phyloP scores from a whole-genome alignment of 2,888 invertebrate species.

The Resseliella maxima region DNA sequence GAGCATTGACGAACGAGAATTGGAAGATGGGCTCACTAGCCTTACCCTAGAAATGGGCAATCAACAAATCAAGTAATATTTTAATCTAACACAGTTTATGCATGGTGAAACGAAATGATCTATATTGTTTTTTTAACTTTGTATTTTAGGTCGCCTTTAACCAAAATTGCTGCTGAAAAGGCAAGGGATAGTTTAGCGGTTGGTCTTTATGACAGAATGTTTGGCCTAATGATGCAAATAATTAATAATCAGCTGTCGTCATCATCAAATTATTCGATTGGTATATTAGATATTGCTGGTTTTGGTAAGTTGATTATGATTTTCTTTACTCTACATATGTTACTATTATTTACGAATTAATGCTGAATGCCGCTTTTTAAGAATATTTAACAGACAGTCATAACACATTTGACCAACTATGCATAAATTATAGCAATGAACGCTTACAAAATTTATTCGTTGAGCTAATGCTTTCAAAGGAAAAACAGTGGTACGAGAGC shows the following conservation, averaged over 20 bases:
- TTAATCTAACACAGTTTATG: not conserved
- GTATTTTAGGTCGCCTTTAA: not conserved
- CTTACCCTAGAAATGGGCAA: not conserved
- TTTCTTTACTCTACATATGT: not conserved
- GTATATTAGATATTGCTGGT: conserved; percentile 49
- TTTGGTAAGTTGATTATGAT: not conserved
- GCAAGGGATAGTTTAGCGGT: not conserved
- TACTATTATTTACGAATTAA: not conserved
- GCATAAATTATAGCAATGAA: conserved; percentile 37
- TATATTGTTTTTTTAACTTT: not conserved
- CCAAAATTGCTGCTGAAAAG: not conserved
- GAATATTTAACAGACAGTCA: not conserved
- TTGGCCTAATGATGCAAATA: not conserved
- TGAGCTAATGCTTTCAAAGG: not conserved
- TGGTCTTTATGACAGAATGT: not conserved
- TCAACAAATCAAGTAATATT: not conserved
- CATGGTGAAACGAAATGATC: not conserved
- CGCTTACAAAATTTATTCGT: not conserved
- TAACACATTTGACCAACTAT: conserved; percentile 11
- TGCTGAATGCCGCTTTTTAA: not conserved
- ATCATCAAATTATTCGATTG: not conserved
- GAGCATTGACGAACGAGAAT: not conserved
- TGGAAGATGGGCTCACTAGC: not conserved
- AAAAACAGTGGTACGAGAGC: conserved; percentile 20
- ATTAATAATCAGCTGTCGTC: not conserved